These are phyloP conservation scores for Sternarchorhynchus goeldii DNA, from an alignment of 2,797 vertebrate genomes.

Conservation along the genomic window DNA sequence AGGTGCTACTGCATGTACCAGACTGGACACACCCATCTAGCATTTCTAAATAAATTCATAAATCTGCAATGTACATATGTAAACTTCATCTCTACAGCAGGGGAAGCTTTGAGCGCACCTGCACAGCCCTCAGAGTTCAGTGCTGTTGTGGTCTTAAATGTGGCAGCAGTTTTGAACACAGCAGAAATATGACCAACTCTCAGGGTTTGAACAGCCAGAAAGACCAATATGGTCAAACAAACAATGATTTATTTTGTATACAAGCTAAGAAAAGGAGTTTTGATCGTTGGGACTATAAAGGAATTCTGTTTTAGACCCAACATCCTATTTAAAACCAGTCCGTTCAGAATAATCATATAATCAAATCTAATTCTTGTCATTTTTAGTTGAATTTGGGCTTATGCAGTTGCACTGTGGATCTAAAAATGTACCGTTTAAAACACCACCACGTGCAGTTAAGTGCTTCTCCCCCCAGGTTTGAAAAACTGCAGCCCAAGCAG, in stretches of 20 bases:
- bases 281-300: slow-evolving; percentile 21
- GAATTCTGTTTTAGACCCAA: slow-evolving; percentile 22
- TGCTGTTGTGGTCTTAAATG: not conserved
- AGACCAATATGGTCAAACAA: slow-evolving; percentile 59
- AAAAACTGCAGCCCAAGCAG: not conserved
- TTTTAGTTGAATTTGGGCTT: slow-evolving; percentile 7
- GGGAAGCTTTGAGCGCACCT: not conserved
- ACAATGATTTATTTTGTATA: slow-evolving; percentile 21
- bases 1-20: slow-evolving; percentile 44
- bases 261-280: slow-evolving; percentile 32
- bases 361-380: slow-evolving; percentile 1
- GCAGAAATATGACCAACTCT: slow-evolving; percentile 23
- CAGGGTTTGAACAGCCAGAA: slow-evolving; percentile 39
- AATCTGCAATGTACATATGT: slow-evolving; percentile 4
- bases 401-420: slow-evolving; percentile 1
- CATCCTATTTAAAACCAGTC: slow-evolving; percentile 27
- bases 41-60: slow-evolving; percentile 44
- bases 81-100: slow-evolving; percentile 18
- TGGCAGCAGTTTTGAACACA: not conserved
- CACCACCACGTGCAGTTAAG: slow-evolving; percentile 25
- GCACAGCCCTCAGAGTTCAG: slow-evolving; percentile 2
- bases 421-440: slow-evolving; percentile 12
- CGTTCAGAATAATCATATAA: not conserved
- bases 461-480: slow-evolving; percentile 4
- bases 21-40: slow-evolving; percentile 44